phyloP scores from a whole-genome alignment of 1,140 invertebrate genomes.

The Lordiphosa stackelbergi region DNA sequence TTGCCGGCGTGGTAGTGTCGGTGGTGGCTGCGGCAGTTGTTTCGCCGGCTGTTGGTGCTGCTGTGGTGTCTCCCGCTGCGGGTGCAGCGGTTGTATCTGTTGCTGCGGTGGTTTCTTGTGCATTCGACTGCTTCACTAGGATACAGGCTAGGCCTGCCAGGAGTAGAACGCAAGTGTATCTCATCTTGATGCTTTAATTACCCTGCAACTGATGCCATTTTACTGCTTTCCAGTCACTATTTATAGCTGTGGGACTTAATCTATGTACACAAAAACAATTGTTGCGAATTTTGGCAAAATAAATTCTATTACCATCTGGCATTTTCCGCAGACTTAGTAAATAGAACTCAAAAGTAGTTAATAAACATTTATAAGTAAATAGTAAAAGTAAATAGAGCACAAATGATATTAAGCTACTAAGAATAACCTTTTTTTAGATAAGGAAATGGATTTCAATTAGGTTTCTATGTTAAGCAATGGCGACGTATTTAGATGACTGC shows the following conservation, averaged over 20 bases:
- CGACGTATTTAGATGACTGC: no score
- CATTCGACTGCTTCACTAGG: neutral
- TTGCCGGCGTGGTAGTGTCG: no score
- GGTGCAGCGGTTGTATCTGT: neutral
- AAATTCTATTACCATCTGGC: neutral
- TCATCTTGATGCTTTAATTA: conserved; percentile 2
- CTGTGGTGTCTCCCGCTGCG: neutral
- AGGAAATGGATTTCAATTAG: no score
- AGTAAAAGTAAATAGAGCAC: no score
- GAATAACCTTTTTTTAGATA: no score
- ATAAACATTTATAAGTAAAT: no score
- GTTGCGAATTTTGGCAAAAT: neutral
- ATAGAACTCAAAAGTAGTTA: no score
- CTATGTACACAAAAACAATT: neutral
- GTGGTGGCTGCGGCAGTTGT: no score
- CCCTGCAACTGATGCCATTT: neutral
- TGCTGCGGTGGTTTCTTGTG: neutral
- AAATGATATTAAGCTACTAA: no score
- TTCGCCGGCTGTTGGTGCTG: no score
- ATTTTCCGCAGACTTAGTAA: neutral
- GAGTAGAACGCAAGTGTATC: conserved; percentile 3
- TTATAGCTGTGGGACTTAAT: neutral
- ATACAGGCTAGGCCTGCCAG: neutral
- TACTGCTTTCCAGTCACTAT: neutral
- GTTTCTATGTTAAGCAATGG: no score